Evolutionary conservation across 2,797 vertebrate species (phyloP).

Genomic region (Enteromius thamalakanensis): DNA sequence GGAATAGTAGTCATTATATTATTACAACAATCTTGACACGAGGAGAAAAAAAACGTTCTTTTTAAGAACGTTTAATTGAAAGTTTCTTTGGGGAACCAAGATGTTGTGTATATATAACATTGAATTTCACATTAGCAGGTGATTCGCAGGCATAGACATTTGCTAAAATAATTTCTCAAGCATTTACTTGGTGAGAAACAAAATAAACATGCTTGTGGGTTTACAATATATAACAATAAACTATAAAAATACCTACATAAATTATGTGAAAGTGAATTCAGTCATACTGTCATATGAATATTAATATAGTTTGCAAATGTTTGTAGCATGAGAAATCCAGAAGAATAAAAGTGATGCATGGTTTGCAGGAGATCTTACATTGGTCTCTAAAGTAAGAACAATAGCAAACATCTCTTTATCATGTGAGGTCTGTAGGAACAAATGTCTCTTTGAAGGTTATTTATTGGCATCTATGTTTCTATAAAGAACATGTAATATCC

Average conservation of each 20-base stretch:
- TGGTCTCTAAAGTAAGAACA: neutral
- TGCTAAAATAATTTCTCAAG: neutral
- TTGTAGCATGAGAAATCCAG: neutral
- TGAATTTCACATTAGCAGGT: neutral
- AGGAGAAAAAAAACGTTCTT: neutral
- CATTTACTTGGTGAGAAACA: neutral
- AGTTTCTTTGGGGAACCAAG: neutral
- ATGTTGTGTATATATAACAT: neutral
- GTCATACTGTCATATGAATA: no score
- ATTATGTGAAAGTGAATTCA: neutral
- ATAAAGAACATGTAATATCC: neutral
- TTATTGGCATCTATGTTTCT: neutral
- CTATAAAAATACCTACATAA: neutral
- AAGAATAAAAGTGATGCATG: neutral
- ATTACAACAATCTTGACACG: neutral
- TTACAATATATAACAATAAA: neutral
- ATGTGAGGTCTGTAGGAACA: neutral
- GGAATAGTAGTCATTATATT: neutral
- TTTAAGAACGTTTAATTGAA: neutral
- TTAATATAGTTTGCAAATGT: neutral
- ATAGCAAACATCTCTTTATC: neutral
- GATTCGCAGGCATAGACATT: neutral
- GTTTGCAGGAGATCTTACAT: neutral
- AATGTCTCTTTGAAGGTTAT: neutral
- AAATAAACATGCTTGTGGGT: neutral